Conservation (phyloP, 2,113 vertebrate species). For the Percina caprodes region DNA sequence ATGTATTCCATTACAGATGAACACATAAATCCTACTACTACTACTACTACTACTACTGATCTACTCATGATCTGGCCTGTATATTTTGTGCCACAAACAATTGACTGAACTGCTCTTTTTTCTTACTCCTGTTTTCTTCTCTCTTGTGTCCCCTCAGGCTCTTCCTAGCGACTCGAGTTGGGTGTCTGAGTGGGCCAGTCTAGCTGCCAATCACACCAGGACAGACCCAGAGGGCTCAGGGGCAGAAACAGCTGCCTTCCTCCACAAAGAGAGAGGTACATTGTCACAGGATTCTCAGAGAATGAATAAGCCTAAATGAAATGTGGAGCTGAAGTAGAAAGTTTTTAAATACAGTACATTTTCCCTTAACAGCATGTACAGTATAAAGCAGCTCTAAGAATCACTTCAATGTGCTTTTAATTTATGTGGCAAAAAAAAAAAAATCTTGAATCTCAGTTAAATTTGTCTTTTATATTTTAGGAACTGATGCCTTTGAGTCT, state of each 20-base stretch:
- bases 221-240: slow-evolving; percentile 92
- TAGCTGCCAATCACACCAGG: slow-evolving; percentile 94
- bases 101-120: slow-evolving; percentile 5
- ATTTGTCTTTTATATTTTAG: slow-evolving; percentile 46
- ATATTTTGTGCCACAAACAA: background rate
- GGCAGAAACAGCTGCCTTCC: slow-evolving; percentile 84
- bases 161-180: slow-evolving; percentile 87
- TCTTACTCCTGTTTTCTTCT: slow-evolving; percentile 8
- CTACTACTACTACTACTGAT: too few species aligned
- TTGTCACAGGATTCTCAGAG: slow-evolving; percentile 2
- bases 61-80: background rate
- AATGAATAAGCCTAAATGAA: background rate
- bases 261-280: slow-evolving; percentile 91
- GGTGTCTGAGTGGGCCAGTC: slow-evolving; percentile 97
- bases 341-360: background rate
- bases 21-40: background rate
- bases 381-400: background rate
- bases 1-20: slow-evolving; percentile 6
- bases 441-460: background rate
- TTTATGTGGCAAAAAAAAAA: background rate
- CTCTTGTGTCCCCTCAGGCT: slow-evolving; percentile 64
- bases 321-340: background rate
- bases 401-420: background rate
- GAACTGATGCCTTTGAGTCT: slow-evolving; percentile 77
- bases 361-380: background rate